These are phyloP conservation scores for Strigamia crassipes DNA, from an alignment of 2,888 invertebrate species.

Conservation along the genomic window DNA sequence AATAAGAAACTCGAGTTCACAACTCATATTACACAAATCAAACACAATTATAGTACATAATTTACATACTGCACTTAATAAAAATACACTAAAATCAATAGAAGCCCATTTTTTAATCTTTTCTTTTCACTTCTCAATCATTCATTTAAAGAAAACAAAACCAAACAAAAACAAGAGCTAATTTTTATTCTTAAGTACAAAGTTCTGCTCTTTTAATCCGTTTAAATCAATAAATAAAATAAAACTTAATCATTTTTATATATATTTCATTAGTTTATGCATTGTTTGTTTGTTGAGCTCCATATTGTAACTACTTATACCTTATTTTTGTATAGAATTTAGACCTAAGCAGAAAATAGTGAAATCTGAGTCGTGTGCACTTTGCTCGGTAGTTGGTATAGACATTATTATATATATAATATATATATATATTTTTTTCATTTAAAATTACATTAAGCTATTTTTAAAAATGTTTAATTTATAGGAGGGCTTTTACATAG, in stretches of 20 bases:
- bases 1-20: not conserved
- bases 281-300: conserved; percentile 3
- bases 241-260: not conserved
- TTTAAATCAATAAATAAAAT: not conserved
- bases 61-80: not conserved
- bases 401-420: not conserved
- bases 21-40: not conserved
- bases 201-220: not conserved
- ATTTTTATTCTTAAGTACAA: not conserved
- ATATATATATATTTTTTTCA: not conserved
- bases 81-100: not conserved
- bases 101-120: not conserved
- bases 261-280: not conserved
- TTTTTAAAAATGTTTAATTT: not conserved
- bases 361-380: not conserved
- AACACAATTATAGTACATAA: conserved; percentile 1
- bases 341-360: conserved; percentile 4
- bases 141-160: not conserved
- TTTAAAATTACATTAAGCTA: conserved; percentile 10
- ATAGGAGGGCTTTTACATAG: not conserved
- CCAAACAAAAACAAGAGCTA: not conserved
- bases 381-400: conserved; percentile 4
- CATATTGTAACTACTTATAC: not conserved
- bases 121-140: not conserved
- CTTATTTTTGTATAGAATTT: not conserved